Conservation (phyloP, 2,797 vertebrate genomes). For the Carcharodon carcharias region DNA sequence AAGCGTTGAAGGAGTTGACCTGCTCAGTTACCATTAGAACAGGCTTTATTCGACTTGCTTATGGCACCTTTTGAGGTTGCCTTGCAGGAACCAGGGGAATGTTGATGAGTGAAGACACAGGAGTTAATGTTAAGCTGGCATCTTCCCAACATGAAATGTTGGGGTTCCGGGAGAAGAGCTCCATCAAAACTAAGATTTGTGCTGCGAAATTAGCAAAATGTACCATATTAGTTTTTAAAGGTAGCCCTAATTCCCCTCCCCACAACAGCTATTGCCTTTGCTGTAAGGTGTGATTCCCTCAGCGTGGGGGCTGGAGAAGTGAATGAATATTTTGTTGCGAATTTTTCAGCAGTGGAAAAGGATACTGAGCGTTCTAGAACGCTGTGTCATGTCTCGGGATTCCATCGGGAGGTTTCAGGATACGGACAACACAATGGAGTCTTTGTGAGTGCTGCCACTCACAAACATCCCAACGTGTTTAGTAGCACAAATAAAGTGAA, state of each 20-base stretch:
- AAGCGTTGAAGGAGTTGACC: neutral
- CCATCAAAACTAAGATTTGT: neutral
- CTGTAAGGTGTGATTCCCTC: neutral
- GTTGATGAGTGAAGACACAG: neutral
- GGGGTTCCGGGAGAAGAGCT: neutral
- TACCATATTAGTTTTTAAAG: neutral
- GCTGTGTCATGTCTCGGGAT: neutral
- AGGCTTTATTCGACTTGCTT: neutral
- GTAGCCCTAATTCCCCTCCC: neutral
- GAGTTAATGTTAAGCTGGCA: neutral
- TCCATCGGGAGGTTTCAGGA: neutral
- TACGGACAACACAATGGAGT: too few species aligned
- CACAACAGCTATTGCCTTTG: neutral
- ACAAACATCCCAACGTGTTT: neutral
- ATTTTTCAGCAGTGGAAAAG: neutral
- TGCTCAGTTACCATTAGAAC: neutral
- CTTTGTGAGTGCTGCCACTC: too few species aligned
- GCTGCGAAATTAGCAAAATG: neutral
- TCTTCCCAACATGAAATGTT: neutral
- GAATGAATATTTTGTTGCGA: neutral
- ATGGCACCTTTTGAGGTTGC: neutral
- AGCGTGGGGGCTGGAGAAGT: neutral
- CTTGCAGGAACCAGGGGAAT: too few species aligned
- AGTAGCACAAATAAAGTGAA: neutral
- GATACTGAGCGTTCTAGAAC: neutral